Conservation (phyloP, 2,888 invertebrate genomes). For the Azorinus chamasolen region DNA sequence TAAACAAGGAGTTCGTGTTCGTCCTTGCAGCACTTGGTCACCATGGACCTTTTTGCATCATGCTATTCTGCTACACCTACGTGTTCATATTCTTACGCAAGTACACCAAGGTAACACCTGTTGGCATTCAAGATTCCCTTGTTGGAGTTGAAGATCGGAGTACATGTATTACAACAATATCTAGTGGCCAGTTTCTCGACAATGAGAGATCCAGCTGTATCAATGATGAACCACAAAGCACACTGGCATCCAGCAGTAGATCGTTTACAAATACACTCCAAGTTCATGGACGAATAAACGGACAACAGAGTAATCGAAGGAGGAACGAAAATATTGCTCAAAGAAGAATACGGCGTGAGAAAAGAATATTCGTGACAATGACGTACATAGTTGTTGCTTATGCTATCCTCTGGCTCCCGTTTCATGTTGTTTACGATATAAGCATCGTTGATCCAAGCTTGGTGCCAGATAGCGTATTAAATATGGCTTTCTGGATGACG, state of each 20-base stretch:
- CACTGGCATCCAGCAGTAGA: too few relatives aligned
- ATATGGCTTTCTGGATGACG: conserved; percentile 77
- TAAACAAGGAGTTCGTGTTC: conserved; percentile 80
- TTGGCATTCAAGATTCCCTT: background rate
- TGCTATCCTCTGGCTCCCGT: conserved; percentile 78
- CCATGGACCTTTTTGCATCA: conserved; percentile 78
- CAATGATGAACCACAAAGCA: too few relatives aligned
- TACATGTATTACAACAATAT: too few relatives aligned
- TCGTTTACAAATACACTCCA: too few relatives aligned
- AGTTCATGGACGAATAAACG: too few relatives aligned
- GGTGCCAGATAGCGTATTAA: conserved; percentile 66
- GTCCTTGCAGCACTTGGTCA: conserved; percentile 82
- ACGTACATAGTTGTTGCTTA: conserved; percentile 76
- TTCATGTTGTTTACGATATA: conserved; percentile 78
- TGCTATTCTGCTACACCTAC: conserved; percentile 77
- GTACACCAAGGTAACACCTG: conserved; percentile 33
- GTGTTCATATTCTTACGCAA: conserved; percentile 75
- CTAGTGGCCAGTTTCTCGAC: background rate
- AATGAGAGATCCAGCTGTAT: background rate
- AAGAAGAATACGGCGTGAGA: conserved; percentile 22
- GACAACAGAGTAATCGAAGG: too few relatives aligned
- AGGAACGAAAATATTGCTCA: too few relatives aligned
- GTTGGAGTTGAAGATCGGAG: too few relatives aligned
- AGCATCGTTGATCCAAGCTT: conserved; percentile 64
- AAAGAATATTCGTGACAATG: conserved; percentile 71